Percentiles rank a stretch among this genome's conserved stretches.
Conservation (phyloP, 2,113 vertebrate genomes). For the Sceloporus undulatus region DNA sequence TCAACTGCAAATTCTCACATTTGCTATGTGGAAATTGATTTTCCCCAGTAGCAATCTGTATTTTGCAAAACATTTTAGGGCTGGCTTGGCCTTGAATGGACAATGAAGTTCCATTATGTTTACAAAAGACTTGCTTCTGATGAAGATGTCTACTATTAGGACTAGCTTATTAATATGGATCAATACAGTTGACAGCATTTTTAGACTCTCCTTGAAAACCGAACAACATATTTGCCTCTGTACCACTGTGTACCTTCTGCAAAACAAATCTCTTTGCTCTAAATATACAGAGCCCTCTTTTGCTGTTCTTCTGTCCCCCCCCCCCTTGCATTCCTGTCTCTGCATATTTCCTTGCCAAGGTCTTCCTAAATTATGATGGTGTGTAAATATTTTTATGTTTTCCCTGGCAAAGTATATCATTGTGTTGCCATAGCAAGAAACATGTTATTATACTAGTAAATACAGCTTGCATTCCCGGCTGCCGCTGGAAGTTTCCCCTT, state of each 20-base stretch:
- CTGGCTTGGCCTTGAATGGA: too few species aligned
- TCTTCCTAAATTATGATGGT: constrained; percentile 5
- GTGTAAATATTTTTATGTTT: constrained; percentile 41
- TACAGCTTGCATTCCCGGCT: constrained; percentile 38
- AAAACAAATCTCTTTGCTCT: constrained; percentile 66
- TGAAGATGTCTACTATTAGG: too few species aligned
- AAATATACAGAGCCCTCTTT: constrained; percentile 54
- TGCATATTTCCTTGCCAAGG: neutral
- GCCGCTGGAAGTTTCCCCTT: neutral
- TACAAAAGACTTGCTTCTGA: too few species aligned
- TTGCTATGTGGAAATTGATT: too few species aligned
- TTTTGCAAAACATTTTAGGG: too few species aligned
- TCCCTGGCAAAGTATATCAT: constrained; percentile 61
- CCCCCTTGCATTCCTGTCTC: neutral
- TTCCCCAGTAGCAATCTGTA: too few species aligned
- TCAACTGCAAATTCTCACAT: too few species aligned
- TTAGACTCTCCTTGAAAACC: neutral
- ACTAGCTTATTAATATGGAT: too few species aligned
- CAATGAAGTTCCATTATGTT: too few species aligned
- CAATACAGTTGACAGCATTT: constrained; percentile 42
- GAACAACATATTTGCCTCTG: too few species aligned
- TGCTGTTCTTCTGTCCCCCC: neutral
- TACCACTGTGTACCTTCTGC: constrained; percentile 35
- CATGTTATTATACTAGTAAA: constrained; percentile 59
- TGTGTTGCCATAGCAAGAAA: constrained; percentile 63